Evolutionary conservation across 2,113 vertebrate species (phyloP).

Genomic region (Sigmodon hispidus): DNA sequence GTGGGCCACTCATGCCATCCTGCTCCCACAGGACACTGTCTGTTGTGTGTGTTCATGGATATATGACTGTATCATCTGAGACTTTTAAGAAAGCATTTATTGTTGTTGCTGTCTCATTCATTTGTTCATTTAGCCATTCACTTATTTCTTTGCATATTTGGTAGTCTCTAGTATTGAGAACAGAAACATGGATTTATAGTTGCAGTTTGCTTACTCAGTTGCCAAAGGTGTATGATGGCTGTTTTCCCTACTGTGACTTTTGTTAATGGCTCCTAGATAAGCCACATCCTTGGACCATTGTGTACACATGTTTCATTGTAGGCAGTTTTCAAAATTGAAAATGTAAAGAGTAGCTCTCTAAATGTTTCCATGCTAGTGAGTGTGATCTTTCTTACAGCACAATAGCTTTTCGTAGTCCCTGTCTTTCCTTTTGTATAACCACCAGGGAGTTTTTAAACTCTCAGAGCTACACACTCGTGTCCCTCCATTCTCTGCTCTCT

Average conservation of each 20-base stretch:
- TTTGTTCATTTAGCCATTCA: neutral
- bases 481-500: neutral
- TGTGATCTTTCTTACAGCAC: slow-evolving; percentile 11
- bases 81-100: neutral
- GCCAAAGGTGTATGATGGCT: neutral
- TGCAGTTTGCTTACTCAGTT: slow-evolving; percentile 4
- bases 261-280: neutral
- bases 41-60: neutral
- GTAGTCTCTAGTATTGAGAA: neutral
- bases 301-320: neutral
- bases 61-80: neutral
- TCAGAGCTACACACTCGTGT: neutral
- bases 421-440: neutral
- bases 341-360: neutral
- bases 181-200: neutral
- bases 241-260: neutral
- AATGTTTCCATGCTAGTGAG: neutral
- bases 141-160: neutral
- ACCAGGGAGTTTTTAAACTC: slow-evolving; percentile 30
- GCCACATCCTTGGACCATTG: neutral
- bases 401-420: neutral
- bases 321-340: neutral
- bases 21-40: neutral
- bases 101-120: neutral
- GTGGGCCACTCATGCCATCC: slow-evolving; percentile 34